Base-by-base conservation (phyloP, 1,140 invertebrate genomes). In the Nylanderia fulva region DNA sequence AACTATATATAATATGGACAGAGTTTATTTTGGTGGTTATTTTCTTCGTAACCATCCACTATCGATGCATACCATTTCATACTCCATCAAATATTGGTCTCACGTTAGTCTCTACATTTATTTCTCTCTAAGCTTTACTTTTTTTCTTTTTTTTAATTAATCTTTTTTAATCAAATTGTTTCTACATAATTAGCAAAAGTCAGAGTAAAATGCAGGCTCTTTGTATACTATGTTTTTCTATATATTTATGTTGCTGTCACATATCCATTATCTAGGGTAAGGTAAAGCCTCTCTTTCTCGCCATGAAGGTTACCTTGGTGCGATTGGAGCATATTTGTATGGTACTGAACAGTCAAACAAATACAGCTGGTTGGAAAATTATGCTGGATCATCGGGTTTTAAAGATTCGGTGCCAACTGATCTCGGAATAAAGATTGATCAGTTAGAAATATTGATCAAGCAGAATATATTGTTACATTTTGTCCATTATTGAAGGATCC, bases 291-390 rank as follows among this genome's bases (percentile, higher is more conserved):
- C 92, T 97, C 68, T 98, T 97, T 93, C 94, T 9, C 93, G 97
- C 13, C 97, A 98, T 92, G 97, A 98, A 94, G 97, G 97, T 4
- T 98, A 98, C 91, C 94, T 97, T 24, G 96, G 97, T 66, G 97
- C 97, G 0, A 97, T 98, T 86, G 97, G 97, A 27, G 97, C 97
- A 21, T 98, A 97, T 94, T 92, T 98, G 0, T 96, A 96, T 90
- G 97, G 97, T 18, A 95, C 96, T 54, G 96, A 97, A 91, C 96
- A 97, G 88, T 95, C 95, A 56, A 95, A 96, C 9, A 95, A 96
- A 54, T 96, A 96, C 87, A 97, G 96, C 8, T 98, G 97, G 97
- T 94, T 96, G 33, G 97, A 98, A 93, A 97, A 97, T 94, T 97
- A 96, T 93, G 96, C 96, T 52, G 97, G 97, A 2, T 97, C 97